Base-by-base conservation (phyloP, 2,797 vertebrate species). In the Buphagus erythrorhynchus region DNA sequence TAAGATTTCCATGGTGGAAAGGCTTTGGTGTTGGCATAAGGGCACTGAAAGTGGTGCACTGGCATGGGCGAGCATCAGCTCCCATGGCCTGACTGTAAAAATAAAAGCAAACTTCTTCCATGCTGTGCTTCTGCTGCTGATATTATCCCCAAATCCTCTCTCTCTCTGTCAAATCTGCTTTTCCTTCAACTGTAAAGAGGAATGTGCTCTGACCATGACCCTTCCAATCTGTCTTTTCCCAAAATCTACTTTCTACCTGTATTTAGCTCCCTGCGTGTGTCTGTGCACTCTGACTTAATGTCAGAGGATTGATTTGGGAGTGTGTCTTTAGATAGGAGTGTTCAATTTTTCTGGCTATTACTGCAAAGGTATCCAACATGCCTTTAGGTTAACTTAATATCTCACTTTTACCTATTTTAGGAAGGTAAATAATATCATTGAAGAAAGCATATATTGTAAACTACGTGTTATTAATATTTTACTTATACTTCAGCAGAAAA, bases 101-200 rank as follows among this genome's bases (percentile, higher is more conserved):
- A 21, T 4, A 40, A 71, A 74, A 48, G 6, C 21, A 16, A 61
- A 9, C 0, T 46, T 65, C 75, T 33, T 33, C 35, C 7, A 5
- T 12, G 3, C 8, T 0, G 0, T 1, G 2, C 12, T 59, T 40
- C 58, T 43, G 0, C 16, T 43, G 52, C 6, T n/a, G 16, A 5
- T 18, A 3, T 38, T 79, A 9, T 4, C 46, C 33, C 31, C 74
- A 25, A 69, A 25, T 21, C 4, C 11, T 29, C 2, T 7, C 18
- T 71, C 18, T 61, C 3, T n/a, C 2, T 24, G 13, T 33, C 19
- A 61, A 65, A 42, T 22, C 4, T 14, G 0, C 33, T 43, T 1
- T 31, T 73, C 22, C 12, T 38, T 80, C 36, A 6, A 4, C 8
- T 55, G 6, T 5, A 12, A n/a, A n/a, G 9, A 36, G 16, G 4